phyloP scores from a whole-genome alignment of 1,140 invertebrate species.

The Wiebesia pumilae region DNA sequence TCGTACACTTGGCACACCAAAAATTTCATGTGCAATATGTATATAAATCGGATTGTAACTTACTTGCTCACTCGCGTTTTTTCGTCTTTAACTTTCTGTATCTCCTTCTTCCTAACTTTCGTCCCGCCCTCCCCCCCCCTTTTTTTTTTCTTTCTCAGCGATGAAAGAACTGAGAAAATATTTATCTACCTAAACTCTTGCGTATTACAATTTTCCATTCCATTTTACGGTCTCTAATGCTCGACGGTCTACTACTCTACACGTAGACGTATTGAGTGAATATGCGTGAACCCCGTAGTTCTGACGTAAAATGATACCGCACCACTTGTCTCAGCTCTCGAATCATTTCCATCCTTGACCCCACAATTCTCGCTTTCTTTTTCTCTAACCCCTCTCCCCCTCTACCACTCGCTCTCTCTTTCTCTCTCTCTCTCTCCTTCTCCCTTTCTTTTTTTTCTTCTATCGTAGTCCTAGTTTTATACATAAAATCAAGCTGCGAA shows the following conservation, averaged over 20 bases:
- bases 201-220: too few relatives aligned
- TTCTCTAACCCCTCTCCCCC: neutral
- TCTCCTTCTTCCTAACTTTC: neutral
- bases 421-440: neutral
- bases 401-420: neutral
- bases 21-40: slow-evolving; percentile 29
- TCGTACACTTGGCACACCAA: slow-evolving; percentile 49
- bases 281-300: neutral
- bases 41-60: slow-evolving; percentile 29
- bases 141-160: neutral
- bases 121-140: neutral
- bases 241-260: neutral
- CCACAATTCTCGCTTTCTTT: neutral
- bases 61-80: slow-evolving; percentile 32
- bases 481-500: neutral
- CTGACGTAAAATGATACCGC: neutral
- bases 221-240: neutral
- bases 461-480: neutral
- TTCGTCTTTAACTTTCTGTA: neutral
- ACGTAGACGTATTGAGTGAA: neutral
- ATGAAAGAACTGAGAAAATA: neutral
- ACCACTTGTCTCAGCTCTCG: neutral
- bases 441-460: neutral
- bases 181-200: neutral
- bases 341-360: slow-evolving; percentile 24